Evolutionary conservation across 2,888 invertebrate genomes (phyloP).

Genomic region (Odontocerum albicorne): DNA sequence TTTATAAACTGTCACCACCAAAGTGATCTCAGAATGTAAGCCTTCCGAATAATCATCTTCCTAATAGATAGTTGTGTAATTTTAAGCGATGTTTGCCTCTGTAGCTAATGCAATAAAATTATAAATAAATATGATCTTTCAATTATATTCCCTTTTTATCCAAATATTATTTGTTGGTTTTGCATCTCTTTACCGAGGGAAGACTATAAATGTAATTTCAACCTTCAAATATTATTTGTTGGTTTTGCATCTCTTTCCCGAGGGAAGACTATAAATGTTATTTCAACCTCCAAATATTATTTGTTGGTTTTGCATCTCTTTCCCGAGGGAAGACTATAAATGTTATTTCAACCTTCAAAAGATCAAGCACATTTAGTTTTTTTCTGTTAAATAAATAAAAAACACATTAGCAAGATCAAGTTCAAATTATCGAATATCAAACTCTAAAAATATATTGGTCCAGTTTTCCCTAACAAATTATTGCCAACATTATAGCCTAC

Average conservation of each 20-base stretch:
- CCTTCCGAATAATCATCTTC: background rate
- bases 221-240: background rate
- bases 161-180: background rate
- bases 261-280: too few species aligned
- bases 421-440: too few species aligned
- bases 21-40: background rate
- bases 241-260: background rate
- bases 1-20: background rate
- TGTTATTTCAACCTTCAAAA: too few species aligned
- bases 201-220: too few species aligned
- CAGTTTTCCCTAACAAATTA: too few species aligned
- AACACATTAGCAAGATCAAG: too few species aligned
- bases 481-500: too few species aligned
- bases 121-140: conserved; percentile 2
- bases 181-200: background rate
- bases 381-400: too few species aligned
- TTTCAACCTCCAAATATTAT: background rate
- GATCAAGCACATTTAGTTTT: too few species aligned
- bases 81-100: conserved; percentile 11
- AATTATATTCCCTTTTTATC: background rate
- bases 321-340: too few species aligned
- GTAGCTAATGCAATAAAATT: conserved; percentile 11
- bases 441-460: too few species aligned
- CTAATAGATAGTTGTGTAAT: background rate
- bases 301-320: background rate